Evolutionary conservation across 2,113 vertebrate species (phyloP), one percentile per base, ranked within the genome.

Genomic region (Phalacrocorax aristotelis): DNA sequence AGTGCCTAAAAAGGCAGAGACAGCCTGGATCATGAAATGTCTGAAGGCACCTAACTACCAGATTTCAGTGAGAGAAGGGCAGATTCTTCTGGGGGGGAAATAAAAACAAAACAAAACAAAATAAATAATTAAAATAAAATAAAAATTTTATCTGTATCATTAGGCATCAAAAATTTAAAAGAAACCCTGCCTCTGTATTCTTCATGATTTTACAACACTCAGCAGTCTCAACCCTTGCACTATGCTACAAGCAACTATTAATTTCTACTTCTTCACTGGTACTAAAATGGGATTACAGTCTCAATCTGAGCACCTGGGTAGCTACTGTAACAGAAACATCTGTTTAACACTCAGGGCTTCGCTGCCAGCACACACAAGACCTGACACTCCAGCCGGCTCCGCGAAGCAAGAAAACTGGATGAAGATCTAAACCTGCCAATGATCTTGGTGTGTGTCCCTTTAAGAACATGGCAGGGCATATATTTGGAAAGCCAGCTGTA

Each of bases 401-500:
- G 6, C 42, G 13, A 23, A 79, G 58, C 17, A 62, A 81, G 58
- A 83, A 74, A 90, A 64, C 12, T 30, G 75, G 64, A 44, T 68
- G 49, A 30, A 92, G 77, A 83, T 12, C 46, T 44, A 36, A 92
- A 75, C 29, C 27, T 66, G 55, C 26, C 60, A 46, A 8, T 1
- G 3, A n/a, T 22, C 30, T 2, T 5, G 38, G 38, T 38, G 38
- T 38, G 38, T 38, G 44, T 77, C 46, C 20, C 97, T 96, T 95
- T 95, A 94, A 94, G 90, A 89, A n/a, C 48, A 77, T 13, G 80
- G 72, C 66, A 96, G 76, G 88, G 83, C 83, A 89, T 92, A 61
- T 83, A 89, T 94, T 95, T 93, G 92, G 93, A 95, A 92, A 95
- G 80, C 86, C 92, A 95, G 97, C 95, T 93, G 89, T 92, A 93